Conservation (phyloP, 2,888 invertebrate genomes). For the Tuberolachnus salignus region DNA sequence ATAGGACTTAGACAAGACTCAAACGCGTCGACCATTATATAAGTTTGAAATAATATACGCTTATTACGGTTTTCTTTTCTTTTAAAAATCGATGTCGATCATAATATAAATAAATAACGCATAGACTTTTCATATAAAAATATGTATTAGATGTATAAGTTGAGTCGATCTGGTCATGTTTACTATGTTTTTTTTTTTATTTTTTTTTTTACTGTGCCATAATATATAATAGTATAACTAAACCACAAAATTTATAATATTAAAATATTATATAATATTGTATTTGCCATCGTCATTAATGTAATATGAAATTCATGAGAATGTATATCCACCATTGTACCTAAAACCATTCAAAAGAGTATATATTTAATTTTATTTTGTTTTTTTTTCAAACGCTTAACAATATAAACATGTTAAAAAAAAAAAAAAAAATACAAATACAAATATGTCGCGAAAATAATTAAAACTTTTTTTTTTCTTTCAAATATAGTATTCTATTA, state of each 20-base stretch:
- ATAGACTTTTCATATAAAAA: conserved; percentile 17
- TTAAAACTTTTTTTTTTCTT: no score
- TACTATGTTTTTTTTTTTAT: conserved; percentile 26
- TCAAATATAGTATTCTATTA: no score
- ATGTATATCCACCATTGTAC: no score
- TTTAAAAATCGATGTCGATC: conserved; percentile 27
- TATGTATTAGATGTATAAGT: conserved; percentile 39
- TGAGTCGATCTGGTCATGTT: conserved; percentile 51
- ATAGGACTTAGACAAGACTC: conserved; percentile 42
- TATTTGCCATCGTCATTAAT: not conserved
- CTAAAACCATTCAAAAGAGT: no score
- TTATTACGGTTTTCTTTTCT: conserved; percentile 33
- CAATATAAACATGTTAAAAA: conserved; percentile 4
- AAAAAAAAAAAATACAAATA: not conserved
- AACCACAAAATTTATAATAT: no score
- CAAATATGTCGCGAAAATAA: no score
- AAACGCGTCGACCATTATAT: not conserved
- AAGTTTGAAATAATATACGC: conserved; percentile 3
- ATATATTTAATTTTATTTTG: no score
- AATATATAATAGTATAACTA: not conserved
- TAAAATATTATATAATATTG: no score
- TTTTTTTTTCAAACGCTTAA: not conserved
- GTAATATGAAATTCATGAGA: no score
- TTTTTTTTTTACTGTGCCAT: conserved; percentile 38
- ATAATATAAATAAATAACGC: not conserved